Evolutionary conservation across 2,113 vertebrate species (phyloP).

Genomic region (Peucedramus taeniatus): DNA sequence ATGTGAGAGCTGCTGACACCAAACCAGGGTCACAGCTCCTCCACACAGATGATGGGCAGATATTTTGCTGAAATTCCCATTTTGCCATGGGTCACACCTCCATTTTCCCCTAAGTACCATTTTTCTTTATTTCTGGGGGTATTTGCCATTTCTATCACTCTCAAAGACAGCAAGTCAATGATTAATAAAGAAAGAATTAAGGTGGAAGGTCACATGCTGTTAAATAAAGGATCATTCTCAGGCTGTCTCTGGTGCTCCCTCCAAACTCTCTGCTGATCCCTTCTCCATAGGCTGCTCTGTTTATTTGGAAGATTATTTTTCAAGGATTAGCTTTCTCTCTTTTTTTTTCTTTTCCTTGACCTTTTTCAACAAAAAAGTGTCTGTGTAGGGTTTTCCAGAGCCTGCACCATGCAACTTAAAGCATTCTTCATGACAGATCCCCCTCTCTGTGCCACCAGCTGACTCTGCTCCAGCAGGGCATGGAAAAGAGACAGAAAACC

Average conservation of each 20-base stretch:
- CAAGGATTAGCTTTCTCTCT: not conserved
- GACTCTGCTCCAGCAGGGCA: not conserved
- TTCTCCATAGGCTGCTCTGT: not conserved
- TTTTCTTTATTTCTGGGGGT: not conserved
- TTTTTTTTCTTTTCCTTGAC: rapidly evolving
- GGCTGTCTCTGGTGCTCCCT: not conserved
- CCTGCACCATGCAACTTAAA: rapidly evolving
- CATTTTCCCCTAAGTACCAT: not conserved
- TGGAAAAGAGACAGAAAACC: not conserved
- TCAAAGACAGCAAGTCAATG: not conserved
- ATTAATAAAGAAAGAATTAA: not conserved
- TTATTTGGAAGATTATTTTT: conserved; percentile 15
- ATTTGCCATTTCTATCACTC: not conserved
- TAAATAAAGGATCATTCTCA: not conserved
- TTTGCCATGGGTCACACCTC: not conserved
- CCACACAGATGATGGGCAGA: not conserved
- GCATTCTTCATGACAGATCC: not conserved
- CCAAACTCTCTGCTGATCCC: not conserved
- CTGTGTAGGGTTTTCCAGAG: not conserved
- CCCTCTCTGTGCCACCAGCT: not conserved
- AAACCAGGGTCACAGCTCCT: not conserved
- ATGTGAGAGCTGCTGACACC: not conserved
- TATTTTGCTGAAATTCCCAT: not conserved
- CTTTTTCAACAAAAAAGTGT: not conserved
- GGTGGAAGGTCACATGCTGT: not conserved